Evolutionary conservation across 2,113 vertebrate genomes (phyloP), one percentile per base, ranked within the genome.

Genomic region (Poicephalus gulielmi): DNA sequence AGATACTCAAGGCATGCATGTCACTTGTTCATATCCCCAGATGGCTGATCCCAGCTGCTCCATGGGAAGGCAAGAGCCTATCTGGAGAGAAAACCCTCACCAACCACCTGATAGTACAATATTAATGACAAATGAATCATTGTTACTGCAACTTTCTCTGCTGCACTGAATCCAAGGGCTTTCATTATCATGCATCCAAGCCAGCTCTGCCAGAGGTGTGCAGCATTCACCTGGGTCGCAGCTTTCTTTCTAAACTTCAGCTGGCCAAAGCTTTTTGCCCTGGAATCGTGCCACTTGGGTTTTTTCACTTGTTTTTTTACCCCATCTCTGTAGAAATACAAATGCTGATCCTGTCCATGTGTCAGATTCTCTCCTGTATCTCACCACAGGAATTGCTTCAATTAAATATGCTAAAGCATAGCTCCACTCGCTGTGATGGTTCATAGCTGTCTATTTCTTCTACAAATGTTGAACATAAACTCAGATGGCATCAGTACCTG

Each of bases 1-100:
- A 76, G 69, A 25, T 41, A 49, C 73, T 73, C 80, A 18, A 71
- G 53, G 44, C 69, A 69, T 0, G 0, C 43, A 49, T 33, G 52
- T 33, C 62, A 33, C 66, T 88, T 13, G 0, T 74, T 81, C 14
- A 1, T 73, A 77, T 82, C 37, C 44, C 73, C 69, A 74, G 16
- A 88, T 0, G 12, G 52, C 86, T 79, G 94, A 92, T 74, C 94
- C 83, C 95, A 97, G 96, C 73, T 95, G 96, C 77, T 88, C 41
- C 67, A 28, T 0, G 0, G 57, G 57, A 82, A 79, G 44, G 31
- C 60, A 88, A 84, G 66, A 79, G 67, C 7, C 66, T 84, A 20
- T 82, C 83, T 73, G 69, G 44, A 92, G 74, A 75, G 53, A 92
- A 90, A 94, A 79, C 27, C 66, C 28, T 84, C 88, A 37, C 62